Base-by-base conservation (phyloP, 2,113 vertebrate species). In the Collichthys lucidus region DNA sequence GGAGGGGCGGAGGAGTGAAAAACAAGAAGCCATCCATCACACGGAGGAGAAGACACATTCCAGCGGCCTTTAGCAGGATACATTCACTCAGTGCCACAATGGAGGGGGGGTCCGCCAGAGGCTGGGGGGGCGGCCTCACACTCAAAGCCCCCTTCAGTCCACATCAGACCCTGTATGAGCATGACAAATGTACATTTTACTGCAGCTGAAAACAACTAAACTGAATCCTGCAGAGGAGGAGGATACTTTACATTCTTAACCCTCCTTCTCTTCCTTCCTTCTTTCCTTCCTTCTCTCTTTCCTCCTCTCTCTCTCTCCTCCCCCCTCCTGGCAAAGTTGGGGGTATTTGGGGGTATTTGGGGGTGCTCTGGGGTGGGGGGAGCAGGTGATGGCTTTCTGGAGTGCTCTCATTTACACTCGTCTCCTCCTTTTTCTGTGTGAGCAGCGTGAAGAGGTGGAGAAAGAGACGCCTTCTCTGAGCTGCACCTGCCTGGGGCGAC, bases 1-100 rank as follows among this genome's bases (percentile, higher is more conserved):
- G 77, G 92, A 93, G 92, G 90, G 89, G 89, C 89, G 62, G 90
- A 90, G 93, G 93, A 93, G 91, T 92, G 93, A 85, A 93, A 90
- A 91, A 95, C 95, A 96, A 95, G 95, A 92, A 92, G 94, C 95
- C 94, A 96, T 96, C 95, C 95, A 96, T 96, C 95, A 96, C 94
- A 86, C 50, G 71, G 91, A 88, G 87, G 94, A 93, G 93, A 91
- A 94, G 94, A 93, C 91, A 93, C 95, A 96, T 96, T 95, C 94
- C 94, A 92, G 85, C 88, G 93, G 35, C 91, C 91, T 89, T 91
- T 86, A 92, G 92, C 93, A 89, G 94, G 94, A 96, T 94, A 95
- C 95, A 95, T 95, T 95, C 92, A 93, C 94, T 95, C 93, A 95
- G 93, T 91, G 93, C 91, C 91, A 95, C 94, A 95, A 94, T 91